Base-by-base conservation (phyloP, 2,797 vertebrate genomes). In the Cyclopterus lumpus region DNA sequence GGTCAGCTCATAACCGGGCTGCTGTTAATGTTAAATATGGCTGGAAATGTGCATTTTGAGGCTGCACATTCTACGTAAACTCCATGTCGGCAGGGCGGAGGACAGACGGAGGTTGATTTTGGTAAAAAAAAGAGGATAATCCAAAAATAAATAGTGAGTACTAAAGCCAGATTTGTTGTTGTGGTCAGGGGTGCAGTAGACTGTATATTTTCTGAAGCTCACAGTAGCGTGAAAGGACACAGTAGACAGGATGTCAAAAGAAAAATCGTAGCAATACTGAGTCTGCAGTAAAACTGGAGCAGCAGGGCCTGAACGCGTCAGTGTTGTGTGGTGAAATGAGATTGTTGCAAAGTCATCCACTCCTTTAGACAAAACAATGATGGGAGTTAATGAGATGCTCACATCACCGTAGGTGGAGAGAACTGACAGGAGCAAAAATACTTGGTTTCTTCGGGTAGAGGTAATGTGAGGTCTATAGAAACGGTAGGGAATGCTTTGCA, bases 161-260 rank as follows among this genome's bases (percentile, higher is more conserved):
- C 46, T 61, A 67, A 79, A 79, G 70, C 7, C 61, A 53, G 57
- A 38, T 49, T 70, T 67, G 53, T 53, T 75, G 49, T 74, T 70
- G 62, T 67, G 70, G 70, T 85, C 73, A 69, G 36, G 67, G 49
- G 55, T 71, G 63, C 55, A 78, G 65, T 46, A 65, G 67, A 75
- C 61, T 68, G 64, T 74, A 53, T 68, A 76, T 79, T 75, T 82
- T 68, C 26, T 59, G 66, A 46, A 67, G 69, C 59, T 83, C 62
- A 75, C 18, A 54, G 48, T 59, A 34, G 54, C 44, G 66, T 73
- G 75, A 83, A 81, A 80, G 73, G 24, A 75, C 69, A 74, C 40
- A 65, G 66, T 20, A 71, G 70, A 61, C 24, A 16, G 58, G 40
- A 51, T 60, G 48, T 36, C 48, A 68, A 79, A 86, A 77, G 30